Evolutionary conservation across 2,113 vertebrate species (phyloP).

Genomic region (Hippocampus barbouri): DNA sequence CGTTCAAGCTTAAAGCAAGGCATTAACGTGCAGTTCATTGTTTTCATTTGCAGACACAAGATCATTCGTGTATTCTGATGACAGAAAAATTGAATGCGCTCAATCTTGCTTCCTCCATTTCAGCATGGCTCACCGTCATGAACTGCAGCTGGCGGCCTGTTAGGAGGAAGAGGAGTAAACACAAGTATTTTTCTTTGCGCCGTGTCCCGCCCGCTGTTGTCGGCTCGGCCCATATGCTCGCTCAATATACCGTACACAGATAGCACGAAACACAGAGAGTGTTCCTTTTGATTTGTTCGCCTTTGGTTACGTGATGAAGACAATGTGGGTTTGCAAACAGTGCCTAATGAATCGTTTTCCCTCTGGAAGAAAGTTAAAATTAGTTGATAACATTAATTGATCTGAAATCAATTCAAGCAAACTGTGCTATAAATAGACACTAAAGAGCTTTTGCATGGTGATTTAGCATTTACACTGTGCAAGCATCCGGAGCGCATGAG

Average conservation of each 20-base stretch:
- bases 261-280: slow-evolving; percentile 1
- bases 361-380: slow-evolving; percentile 20
- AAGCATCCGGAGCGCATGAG: slow-evolving; percentile 39
- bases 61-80: slow-evolving; percentile 34
- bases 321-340: slow-evolving; percentile 37
- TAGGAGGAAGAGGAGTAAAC: slow-evolving; percentile 10
- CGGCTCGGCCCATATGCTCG: slow-evolving; percentile 22
- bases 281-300: slow-evolving; percentile 14
- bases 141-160: slow-evolving; percentile 9
- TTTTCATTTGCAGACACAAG: slow-evolving; percentile 44
- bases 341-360: slow-evolving; percentile 15
- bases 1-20: slow-evolving; percentile 26
- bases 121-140: slow-evolving; percentile 21
- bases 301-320: slow-evolving; percentile 23
- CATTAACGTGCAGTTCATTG: slow-evolving; percentile 10
- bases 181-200: slow-evolving; percentile 20
- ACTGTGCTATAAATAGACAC: slow-evolving; percentile 39
- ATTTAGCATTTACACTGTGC: slow-evolving; percentile 54
- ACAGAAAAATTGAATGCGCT: slow-evolving; percentile 24
- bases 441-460: slow-evolving; percentile 26
- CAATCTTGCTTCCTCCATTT: neutral
- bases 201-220: slow-evolving; percentile 19
- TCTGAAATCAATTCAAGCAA: slow-evolving; percentile 35
- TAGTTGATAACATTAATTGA: slow-evolving; percentile 33
- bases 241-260: slow-evolving; percentile 8